A percentile compares a stretch with the other conserved stretches of the same genome.
Conservation (phyloP, 2,888 invertebrate species). For the Meganola albula region DNA sequence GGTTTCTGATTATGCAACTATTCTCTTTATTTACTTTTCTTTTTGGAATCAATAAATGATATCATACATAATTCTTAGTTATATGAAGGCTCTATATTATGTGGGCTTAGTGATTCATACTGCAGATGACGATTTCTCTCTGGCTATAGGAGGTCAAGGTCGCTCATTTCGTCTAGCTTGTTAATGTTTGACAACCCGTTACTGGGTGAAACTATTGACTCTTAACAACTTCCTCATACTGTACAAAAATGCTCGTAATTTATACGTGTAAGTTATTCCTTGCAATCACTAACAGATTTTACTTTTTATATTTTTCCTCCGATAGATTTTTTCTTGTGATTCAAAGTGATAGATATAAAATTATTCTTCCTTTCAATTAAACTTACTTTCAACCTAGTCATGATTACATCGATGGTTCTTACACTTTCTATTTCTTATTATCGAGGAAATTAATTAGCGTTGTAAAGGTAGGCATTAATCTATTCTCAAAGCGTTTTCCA, state of each 20-base stretch:
- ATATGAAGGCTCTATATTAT: constrained; percentile 24
- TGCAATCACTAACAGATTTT: constrained; percentile 5
- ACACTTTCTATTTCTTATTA: constrained; percentile 32
- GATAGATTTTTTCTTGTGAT: constrained; percentile 21
- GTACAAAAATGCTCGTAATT: too few relatives aligned
- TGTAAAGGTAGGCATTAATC: constrained; percentile 36
- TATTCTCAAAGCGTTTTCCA: constrained; percentile 54
- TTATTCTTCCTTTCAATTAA: constrained; percentile 24
- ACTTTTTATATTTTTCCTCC: constrained; percentile 25
- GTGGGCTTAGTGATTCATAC: constrained; percentile 30
- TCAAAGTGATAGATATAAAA: constrained; percentile 15
- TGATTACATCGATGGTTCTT: constrained; percentile 23
- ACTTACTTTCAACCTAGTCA: constrained; percentile 26
- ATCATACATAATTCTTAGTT: constrained; percentile 20
- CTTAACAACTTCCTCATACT: background rate
- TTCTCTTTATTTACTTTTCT: constrained; percentile 5
- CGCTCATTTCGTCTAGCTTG: constrained; percentile 39
- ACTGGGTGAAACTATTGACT: background rate
- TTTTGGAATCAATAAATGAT: constrained; percentile 15
- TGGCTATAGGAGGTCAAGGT: constrained; percentile 60
- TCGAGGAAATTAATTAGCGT: constrained; percentile 31
- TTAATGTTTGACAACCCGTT: background rate
- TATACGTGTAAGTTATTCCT: constrained; percentile 4
- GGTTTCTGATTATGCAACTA: constrained; percentile 19
- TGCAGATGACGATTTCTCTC: constrained; percentile 66